phyloP scores from a whole-genome alignment of 1,140 invertebrate species.

The Sipha flava region DNA sequence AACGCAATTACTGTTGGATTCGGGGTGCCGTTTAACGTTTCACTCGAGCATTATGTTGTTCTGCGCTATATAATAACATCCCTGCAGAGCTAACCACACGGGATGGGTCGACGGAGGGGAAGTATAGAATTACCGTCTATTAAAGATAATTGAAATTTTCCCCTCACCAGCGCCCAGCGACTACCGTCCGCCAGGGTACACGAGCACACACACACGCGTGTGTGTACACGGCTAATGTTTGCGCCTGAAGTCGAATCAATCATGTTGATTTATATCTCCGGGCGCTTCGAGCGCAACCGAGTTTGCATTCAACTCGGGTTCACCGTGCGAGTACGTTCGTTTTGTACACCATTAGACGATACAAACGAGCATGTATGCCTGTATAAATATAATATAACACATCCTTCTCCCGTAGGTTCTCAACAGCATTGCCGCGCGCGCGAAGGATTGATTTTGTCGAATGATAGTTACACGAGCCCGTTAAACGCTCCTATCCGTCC shows the following conservation, averaged over 20 bases:
- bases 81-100: not conserved
- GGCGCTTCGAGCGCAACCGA: not conserved
- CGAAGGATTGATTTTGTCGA: too few relatives aligned
- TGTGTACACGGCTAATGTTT: conserved; percentile 6
- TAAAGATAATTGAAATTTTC: conserved; percentile 32
- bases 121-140: conserved; percentile 33
- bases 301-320: conserved; percentile 7
- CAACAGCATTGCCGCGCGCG: too few relatives aligned
- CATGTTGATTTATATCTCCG: conserved; percentile 25
- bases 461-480: too few relatives aligned
- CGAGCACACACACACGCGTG: not conserved
- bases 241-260: conserved; percentile 25
- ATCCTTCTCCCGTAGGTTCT: too few relatives aligned
- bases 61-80: conserved; percentile 15
- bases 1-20: conserved; percentile 29
- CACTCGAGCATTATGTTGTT: conserved; percentile 25
- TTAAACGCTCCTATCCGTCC: too few relatives aligned
- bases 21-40: conserved; percentile 29
- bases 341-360: not conserved
- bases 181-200: not conserved
- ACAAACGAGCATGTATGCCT: not conserved
- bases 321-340: not conserved
- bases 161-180: not conserved
- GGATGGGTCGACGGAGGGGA: not conserved
- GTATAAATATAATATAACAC: not conserved